phyloP scores from a whole-genome alignment of 2,797 vertebrate species.

The Microctenopoma steveboyesi region DNA sequence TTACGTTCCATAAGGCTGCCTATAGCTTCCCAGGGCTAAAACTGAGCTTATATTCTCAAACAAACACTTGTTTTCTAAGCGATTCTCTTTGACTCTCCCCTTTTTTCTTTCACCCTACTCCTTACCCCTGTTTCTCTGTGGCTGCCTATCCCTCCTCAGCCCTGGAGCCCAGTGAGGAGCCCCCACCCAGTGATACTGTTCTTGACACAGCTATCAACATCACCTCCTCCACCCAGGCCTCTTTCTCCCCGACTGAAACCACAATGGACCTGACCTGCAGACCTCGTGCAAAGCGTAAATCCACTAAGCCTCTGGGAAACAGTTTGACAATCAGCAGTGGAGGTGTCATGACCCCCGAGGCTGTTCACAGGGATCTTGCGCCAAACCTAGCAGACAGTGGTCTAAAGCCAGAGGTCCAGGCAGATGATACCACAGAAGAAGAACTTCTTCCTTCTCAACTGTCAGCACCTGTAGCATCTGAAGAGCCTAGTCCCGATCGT shows the following conservation, averaged over 20 bases:
- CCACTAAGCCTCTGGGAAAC: slow-evolving; percentile 28
- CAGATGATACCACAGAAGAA: slow-evolving; percentile 38
- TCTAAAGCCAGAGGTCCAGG: slow-evolving; percentile 66
- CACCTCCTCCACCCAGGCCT: slow-evolving; percentile 26
- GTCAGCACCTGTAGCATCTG: slow-evolving; percentile 39
- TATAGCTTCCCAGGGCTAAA: neutral
- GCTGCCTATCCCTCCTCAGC: slow-evolving; percentile 29
- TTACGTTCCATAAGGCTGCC: too few species aligned
- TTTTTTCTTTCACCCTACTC: slow-evolving; percentile 1
- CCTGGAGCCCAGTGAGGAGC: slow-evolving; percentile 54
- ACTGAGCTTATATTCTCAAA: neutral
- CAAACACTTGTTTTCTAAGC: neutral
- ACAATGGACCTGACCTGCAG: slow-evolving; percentile 71
- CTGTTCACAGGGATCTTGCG: slow-evolving; percentile 23
- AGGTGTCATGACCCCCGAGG: neutral
- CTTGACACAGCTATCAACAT: slow-evolving; percentile 31
- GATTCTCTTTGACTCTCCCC: neutral
- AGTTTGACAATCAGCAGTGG: neutral
- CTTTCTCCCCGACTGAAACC: slow-evolving; percentile 43
- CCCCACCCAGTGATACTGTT: slow-evolving; percentile 26
- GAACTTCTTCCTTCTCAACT: slow-evolving; percentile 47
- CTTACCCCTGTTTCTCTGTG: neutral
- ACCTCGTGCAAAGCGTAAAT: slow-evolving; percentile 54
- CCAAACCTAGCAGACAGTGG: slow-evolving; percentile 30
- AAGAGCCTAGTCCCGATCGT: slow-evolving; percentile 60